Evolutionary conservation across 2,797 vertebrate species (phyloP), one percentile per base, ranked within the genome.

Genomic region (Cygnus olor): DNA sequence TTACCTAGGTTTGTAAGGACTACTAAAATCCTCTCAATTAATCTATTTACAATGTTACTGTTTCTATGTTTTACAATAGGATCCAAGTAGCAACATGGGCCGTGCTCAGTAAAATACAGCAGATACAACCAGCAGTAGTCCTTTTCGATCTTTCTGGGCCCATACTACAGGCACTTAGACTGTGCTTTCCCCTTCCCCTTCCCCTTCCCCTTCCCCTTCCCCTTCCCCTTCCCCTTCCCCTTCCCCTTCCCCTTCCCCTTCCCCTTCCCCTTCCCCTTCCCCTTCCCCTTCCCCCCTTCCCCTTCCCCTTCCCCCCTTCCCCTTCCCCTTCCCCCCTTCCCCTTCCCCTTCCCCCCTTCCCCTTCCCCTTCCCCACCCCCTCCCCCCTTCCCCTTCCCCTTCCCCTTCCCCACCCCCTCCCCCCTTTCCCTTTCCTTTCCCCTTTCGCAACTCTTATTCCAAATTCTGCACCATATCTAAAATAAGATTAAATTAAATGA

Each of bases 81-180:
- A 86, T 30, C 1, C 30, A 93, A 10, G 0, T 0, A 42, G 5
- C n/a, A 72, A 11, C 6, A 56, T 44, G 21, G 34, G 3, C 6
- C 3, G 1, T 82, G 22, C 15, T 63, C 12, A 44, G 27, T 32
- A 6, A 76, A 72, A 85, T 15, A 21, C 11, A 38, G 4, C 32
- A 79, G 32, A 76, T 68, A 54, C 11, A 42, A 30, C 1, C 3
- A 64, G 3, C 5, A 63, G 25, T 1, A 4, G 12, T 47, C 1
- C 3, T 77, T 80, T 61, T 44, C 9, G 40, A 1, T 53, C 7
- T 64, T 70, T 17, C 9, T 57, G 14, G 40, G 40, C 40, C 14
- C 40, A 13, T 40, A 14, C 40, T 40, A 40, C 40, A 40, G 38
- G 38, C 38, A 38, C 38, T 38, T 38, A 38, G 38, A 38, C 38